Evolutionary conservation across 2,797 vertebrate species (phyloP).

Genomic region (Bryconaethiops microstoma): DNA sequence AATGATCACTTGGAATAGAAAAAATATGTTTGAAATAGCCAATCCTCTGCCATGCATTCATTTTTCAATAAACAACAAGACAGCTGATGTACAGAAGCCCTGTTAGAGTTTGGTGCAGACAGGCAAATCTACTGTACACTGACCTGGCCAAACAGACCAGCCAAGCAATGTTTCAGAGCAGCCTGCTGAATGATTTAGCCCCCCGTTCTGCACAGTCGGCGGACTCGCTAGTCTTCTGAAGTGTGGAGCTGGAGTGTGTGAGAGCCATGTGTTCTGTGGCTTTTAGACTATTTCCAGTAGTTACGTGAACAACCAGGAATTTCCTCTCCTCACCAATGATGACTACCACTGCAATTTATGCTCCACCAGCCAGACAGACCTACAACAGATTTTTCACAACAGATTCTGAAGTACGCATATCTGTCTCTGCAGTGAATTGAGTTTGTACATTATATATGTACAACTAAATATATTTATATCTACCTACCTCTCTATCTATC

Average conservation of each 20-base stretch:
- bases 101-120: conserved; percentile 1
- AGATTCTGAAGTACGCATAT: neutral
- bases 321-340: conserved; percentile 56
- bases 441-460: neutral
- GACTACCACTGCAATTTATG: conserved; percentile 41
- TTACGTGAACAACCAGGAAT: conserved; percentile 62
- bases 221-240: conserved; percentile 37
- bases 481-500: too few relatives aligned
- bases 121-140: conserved; percentile 22
- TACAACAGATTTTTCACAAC: neutral
- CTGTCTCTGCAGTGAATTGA: neutral
- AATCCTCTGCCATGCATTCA: neutral
- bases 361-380: conserved; percentile 27
- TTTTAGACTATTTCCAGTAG: conserved; percentile 59
- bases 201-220: conserved; percentile 22
- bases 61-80: neutral
- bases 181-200: conserved; percentile 45
- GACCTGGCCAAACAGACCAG: conserved; percentile 20
- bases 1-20: neutral
- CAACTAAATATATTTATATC: too few relatives aligned
- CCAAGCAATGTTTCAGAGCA: conserved; percentile 32
- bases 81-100: neutral
- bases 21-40: neutral
- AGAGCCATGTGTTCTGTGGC: conserved; percentile 51
- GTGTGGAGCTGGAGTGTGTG: conserved; percentile 35